phyloP scores from a whole-genome alignment of 2,113 vertebrate species.

The Chaetorhynchus papuensis region DNA sequence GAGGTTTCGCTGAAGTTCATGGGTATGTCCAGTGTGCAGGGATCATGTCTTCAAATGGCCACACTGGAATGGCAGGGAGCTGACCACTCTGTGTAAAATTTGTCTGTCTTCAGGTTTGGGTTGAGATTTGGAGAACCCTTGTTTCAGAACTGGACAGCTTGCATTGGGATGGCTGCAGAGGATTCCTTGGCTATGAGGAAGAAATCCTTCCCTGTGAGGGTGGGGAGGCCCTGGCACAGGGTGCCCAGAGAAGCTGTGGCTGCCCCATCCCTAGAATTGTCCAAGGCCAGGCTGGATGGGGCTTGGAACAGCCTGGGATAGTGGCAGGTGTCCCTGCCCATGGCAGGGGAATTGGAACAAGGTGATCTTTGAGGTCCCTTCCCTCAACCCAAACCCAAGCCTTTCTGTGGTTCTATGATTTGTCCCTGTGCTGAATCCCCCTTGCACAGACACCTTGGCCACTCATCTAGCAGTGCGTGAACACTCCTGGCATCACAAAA shows the following conservation, averaged over 20 bases:
- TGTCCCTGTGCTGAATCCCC: background rate
- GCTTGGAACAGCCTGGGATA: background rate
- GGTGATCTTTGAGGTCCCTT: background rate
- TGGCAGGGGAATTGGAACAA: rapidly evolving
- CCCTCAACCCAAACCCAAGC: background rate
- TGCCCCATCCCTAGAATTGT: background rate
- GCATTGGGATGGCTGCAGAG: background rate
- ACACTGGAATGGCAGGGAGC: background rate
- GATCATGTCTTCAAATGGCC: rapidly evolving
- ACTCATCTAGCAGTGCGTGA: background rate
- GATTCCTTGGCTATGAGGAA: background rate
- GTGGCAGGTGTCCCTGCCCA: background rate
- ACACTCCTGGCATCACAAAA: background rate
- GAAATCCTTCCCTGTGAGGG: background rate
- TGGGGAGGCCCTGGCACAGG: background rate
- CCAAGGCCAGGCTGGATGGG: background rate
- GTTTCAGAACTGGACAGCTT: background rate
- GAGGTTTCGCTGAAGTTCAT: background rate
- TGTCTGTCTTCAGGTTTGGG: background rate
- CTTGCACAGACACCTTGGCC: background rate
- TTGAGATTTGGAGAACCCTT: background rate
- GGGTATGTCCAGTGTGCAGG: background rate
- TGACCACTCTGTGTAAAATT: background rate
- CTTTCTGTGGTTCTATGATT: background rate
- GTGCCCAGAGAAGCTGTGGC: background rate